Percentiles rank a stretch among this genome's conserved stretches.
Conservation (phyloP, 2,888 invertebrate species). For the Zygothrica quintamaculata region DNA sequence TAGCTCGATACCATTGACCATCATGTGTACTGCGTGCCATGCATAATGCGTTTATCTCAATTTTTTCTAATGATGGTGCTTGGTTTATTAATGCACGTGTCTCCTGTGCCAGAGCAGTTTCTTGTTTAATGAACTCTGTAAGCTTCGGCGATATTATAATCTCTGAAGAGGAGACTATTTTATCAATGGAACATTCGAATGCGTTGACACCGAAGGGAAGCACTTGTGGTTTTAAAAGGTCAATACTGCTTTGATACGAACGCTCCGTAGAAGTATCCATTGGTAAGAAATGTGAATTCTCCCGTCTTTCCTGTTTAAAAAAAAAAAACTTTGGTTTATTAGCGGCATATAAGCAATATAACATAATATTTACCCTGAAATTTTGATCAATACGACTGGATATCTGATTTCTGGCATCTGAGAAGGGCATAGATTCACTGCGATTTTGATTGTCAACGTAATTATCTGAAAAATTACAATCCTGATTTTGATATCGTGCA, state of each 20-base stretch:
- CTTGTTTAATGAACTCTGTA: conserved; percentile 84
- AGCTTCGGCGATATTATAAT: conserved; percentile 79
- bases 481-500: too few relatives aligned
- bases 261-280: conserved; percentile 78
- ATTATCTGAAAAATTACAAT: conserved; percentile 20
- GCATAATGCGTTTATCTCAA: conserved; percentile 85
- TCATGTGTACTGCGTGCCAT: conserved; percentile 87
- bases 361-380: conserved; percentile 28
- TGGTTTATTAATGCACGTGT: conserved; percentile 85
- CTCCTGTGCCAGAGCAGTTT: conserved; percentile 85
- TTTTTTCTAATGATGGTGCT: conserved; percentile 85
- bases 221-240: conserved; percentile 66
- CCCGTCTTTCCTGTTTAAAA: conserved; percentile 42
- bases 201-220: conserved; percentile 70
- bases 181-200: conserved; percentile 77
- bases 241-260: conserved; percentile 67
- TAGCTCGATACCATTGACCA: conserved; percentile 89
- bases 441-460: conserved; percentile 16
- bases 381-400: conserved; percentile 35
- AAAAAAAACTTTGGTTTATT: not conserved
- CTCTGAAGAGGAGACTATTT: conserved; percentile 70
- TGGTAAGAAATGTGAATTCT: conserved; percentile 72
- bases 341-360: not conserved
- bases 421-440: conserved; percentile 10
- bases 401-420: conserved; percentile 26